Conservation (phyloP, 2,113 vertebrate genomes). For the Dasyurus viverrinus region DNA sequence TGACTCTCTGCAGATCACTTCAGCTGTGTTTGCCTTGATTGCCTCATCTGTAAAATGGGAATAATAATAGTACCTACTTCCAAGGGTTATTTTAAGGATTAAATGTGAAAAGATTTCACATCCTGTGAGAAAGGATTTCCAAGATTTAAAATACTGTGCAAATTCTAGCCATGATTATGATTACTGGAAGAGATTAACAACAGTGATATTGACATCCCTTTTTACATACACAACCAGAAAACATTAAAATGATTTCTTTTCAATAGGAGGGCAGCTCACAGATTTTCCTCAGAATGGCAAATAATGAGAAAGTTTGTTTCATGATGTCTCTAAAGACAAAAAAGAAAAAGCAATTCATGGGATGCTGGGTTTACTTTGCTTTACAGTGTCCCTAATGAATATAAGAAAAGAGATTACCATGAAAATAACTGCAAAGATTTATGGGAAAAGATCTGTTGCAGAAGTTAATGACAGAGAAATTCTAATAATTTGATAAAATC, state of each 20-base stretch:
- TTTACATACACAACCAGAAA: not conserved
- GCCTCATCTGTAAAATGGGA: not conserved
- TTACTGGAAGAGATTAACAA: not conserved
- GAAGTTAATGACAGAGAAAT: not conserved
- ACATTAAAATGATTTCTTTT: not conserved
- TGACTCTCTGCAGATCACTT: not conserved
- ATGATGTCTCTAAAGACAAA: not conserved
- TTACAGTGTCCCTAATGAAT: not conserved
- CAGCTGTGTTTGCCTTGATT: not conserved
- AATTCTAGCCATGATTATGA: not conserved
- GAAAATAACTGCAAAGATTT: not conserved
- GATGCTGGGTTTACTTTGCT: not conserved
- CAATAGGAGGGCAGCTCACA: not conserved
- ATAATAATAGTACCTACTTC: not conserved
- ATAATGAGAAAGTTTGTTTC: not conserved
- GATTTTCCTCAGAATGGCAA: not conserved
- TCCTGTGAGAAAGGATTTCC: no score
- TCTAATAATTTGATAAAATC: not conserved
- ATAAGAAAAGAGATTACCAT: not conserved
- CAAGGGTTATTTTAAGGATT: not conserved
- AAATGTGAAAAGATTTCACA: not conserved
- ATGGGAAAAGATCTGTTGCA: not conserved
- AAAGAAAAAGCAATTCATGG: not conserved
- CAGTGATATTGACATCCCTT: not conserved
- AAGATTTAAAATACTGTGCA: not conserved